Evolutionary conservation across 2,888 invertebrate genomes (phyloP).

Genomic region (Bruchidius siliquastri): DNA sequence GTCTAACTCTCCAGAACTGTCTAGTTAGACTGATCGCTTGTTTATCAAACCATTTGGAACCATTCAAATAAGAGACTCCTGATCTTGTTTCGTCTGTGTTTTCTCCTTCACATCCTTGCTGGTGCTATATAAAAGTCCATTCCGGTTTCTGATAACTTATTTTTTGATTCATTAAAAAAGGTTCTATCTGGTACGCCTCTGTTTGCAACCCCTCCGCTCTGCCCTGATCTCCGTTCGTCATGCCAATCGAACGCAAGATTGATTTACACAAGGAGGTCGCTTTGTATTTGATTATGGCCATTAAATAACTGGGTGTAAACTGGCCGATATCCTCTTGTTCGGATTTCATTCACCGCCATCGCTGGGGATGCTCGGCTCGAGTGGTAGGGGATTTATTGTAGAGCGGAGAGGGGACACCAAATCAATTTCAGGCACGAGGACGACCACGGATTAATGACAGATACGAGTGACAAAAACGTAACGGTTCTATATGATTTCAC

Average conservation of each 20-base stretch:
- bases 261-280: conserved; percentile 31
- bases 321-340: conserved; percentile 15
- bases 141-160: no score
- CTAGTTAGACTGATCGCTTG: no score
- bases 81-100: no score
- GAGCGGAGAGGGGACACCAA: not conserved
- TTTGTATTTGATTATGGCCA: conserved; percentile 38
- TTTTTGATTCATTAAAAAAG: no score
- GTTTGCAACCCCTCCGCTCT: not conserved
- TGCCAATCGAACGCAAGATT: conserved; percentile 23
- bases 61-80: no score
- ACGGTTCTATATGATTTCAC: not conserved
- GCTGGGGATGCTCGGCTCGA: not conserved
- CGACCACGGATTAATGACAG: not conserved
- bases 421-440: not conserved
- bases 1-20: no score
- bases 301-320: conserved; percentile 33
- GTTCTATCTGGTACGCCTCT: not conserved
- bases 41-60: no score
- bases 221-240: not conserved
- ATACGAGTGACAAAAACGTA: not conserved
- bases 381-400: not conserved
- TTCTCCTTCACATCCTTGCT: no score
- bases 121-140: no score
- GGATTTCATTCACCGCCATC: not conserved